Conservation (phyloP, 2,797 vertebrate species). For the Bucorvus abyssinicus region DNA sequence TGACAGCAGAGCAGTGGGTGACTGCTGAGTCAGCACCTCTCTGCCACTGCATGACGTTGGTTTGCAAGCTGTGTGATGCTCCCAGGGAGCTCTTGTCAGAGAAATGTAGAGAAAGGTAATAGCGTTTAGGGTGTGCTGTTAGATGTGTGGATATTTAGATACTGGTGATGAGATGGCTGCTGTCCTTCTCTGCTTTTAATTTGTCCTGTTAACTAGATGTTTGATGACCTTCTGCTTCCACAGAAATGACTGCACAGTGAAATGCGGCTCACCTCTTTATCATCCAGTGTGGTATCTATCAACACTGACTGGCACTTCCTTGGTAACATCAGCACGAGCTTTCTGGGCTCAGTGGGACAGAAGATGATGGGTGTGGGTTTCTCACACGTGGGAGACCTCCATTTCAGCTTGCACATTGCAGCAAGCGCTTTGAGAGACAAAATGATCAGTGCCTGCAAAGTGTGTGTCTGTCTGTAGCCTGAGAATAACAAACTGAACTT, state of each 20-base stretch:
- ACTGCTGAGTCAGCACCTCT: neutral
- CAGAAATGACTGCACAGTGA: neutral
- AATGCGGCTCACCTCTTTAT: neutral
- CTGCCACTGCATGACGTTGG: neutral
- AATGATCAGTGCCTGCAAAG: neutral
- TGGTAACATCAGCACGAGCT: neutral
- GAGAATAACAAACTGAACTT: neutral
- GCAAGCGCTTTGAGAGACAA: neutral
- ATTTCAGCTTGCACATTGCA: neutral
- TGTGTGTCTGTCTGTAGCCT: rapidly evolving
- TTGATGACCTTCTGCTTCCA: neutral
- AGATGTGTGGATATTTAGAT: neutral
- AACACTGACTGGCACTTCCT: neutral
- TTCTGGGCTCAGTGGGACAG: neutral
- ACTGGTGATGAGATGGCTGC: neutral
- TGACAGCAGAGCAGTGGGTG: neutral
- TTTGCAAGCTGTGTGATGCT: neutral
- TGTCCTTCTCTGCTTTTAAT: neutral
- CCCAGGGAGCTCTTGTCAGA: neutral
- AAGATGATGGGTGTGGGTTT: neutral
- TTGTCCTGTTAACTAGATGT: neutral
- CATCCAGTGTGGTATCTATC: neutral
- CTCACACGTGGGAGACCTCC: neutral
- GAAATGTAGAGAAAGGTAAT: neutral
- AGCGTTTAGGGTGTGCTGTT: neutral